These are phyloP conservation scores for Alouatta caraya DNA, from an alignment of 2,797 vertebrate species.

Conservation along the genomic window DNA sequence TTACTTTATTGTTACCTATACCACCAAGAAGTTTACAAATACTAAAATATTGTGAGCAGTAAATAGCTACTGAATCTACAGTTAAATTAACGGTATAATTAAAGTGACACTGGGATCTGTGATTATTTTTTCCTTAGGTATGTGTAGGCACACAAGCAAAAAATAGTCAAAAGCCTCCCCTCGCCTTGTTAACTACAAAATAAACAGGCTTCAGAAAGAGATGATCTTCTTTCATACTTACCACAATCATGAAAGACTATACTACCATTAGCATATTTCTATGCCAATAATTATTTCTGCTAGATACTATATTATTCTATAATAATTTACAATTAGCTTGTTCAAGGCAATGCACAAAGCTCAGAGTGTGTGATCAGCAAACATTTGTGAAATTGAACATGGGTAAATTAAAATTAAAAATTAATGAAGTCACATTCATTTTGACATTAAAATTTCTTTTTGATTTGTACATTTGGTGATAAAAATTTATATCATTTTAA, in stretches of 20 bases:
- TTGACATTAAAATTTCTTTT: background rate
- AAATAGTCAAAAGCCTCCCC: background rate
- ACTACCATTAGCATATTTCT: background rate
- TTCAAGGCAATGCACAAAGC: background rate
- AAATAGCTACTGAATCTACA: background rate
- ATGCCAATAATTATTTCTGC: background rate
- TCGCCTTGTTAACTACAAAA: conserved; percentile 17
- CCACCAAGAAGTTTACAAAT: background rate
- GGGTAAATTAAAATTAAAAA: background rate
- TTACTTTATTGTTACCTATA: background rate
- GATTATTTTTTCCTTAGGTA: background rate
- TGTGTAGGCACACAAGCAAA: background rate
- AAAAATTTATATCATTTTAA: background rate
- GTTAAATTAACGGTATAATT: background rate
- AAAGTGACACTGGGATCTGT: background rate
- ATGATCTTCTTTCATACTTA: background rate
- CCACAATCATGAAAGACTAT: conserved; percentile 1
- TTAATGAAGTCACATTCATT: background rate
- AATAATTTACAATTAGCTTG: conserved; percentile 15
- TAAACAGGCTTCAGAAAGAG: background rate
- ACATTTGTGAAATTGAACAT: background rate
- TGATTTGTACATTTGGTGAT: background rate
- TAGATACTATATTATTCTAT: background rate
- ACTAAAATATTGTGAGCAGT: conserved; percentile 3
- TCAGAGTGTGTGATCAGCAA: conserved; percentile 9